Percentiles rank a stretch among this genome's conserved stretches.
Conservation (phyloP, 2,797 vertebrate species). For the Enteromius viviparus region DNA sequence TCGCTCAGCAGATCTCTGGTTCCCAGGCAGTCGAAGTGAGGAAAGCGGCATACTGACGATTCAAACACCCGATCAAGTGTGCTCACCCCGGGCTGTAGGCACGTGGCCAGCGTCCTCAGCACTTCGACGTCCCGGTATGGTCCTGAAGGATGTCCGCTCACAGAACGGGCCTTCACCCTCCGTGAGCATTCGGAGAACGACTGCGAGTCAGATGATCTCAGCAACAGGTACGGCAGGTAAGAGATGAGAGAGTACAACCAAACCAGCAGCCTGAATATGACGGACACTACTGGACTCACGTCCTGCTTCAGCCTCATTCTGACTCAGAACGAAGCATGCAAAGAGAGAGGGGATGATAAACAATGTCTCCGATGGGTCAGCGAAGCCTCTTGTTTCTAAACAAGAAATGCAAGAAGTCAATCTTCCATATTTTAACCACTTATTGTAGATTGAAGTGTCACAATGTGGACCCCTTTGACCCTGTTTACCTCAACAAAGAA, state of each 20-base stretch:
- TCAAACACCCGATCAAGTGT: constrained; percentile 91
- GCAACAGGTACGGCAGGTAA: constrained; percentile 85
- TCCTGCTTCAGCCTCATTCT: constrained; percentile 91
- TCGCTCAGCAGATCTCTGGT: constrained; percentile 90
- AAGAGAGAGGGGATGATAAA: constrained; percentile 9
- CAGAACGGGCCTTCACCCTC: constrained; percentile 82
- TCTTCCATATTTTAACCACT: background rate
- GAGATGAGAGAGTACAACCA: constrained; percentile 85
- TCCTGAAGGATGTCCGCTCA: constrained; percentile 77
- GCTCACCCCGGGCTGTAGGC: constrained; percentile 84
- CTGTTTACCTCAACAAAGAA: background rate
- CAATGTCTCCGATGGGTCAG: background rate
- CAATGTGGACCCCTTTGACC: background rate
- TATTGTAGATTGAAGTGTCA: background rate
- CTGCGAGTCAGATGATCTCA: constrained; percentile 70
- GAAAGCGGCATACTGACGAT: constrained; percentile 79
- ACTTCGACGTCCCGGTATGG: constrained; percentile 85
- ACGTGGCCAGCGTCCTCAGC: constrained; percentile 75
- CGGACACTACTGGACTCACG: constrained; percentile 86
- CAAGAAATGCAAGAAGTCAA: background rate
- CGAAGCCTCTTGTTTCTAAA: constrained; percentile 13
- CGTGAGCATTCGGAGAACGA: constrained; percentile 79
- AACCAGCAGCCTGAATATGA: constrained; percentile 85
- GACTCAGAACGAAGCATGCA: constrained; percentile 7
- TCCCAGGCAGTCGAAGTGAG: constrained; percentile 84